Percentiles rank a stretch among this genome's conserved stretches.
Evolutionary conservation across 1,140 invertebrate genomes (phyloP).

Genomic region (Diuraphis noxia): DNA sequence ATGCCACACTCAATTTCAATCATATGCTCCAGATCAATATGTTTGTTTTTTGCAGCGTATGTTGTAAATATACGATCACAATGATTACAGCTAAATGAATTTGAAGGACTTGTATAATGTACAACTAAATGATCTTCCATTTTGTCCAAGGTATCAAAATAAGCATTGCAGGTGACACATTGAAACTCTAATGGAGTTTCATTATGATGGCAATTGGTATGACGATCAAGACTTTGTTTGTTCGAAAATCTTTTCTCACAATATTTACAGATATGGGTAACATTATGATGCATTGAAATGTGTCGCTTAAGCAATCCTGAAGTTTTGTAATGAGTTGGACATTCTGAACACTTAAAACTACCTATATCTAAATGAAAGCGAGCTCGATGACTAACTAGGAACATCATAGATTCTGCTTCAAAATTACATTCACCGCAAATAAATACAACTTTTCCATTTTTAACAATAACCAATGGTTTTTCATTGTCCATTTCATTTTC

Average conservation of each 20-base stretch:
- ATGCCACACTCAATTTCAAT: conserved; percentile 28
- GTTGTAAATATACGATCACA: conserved; percentile 17
- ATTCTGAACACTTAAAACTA: conserved; percentile 11
- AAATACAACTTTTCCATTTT: conserved; percentile 47
- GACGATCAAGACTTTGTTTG: conserved; percentile 8
- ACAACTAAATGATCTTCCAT: conserved; percentile 44
- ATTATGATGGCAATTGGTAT: background rate
- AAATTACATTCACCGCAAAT: conserved; percentile 14
- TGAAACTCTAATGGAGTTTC: conserved; percentile 24
- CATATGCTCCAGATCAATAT: conserved; percentile 15
- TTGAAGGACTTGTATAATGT: conserved; percentile 36
- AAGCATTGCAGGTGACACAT: conserved; percentile 42
- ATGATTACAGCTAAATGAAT: background rate
- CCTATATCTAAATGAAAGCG: background rate
- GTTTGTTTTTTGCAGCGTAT: background rate
- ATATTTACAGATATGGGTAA: background rate
- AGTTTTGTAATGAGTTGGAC: background rate
- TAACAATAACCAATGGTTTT: conserved; percentile 4
- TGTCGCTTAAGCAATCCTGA: background rate
- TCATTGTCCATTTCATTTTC: background rate
- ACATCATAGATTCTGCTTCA: background rate
- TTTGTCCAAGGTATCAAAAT: conserved; percentile 31
- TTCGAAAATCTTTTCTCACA: conserved; percentile 38
- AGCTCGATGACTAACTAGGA: background rate
- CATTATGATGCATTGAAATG: background rate